These are phyloP conservation scores for Malachius bipustulatus DNA, from an alignment of 2,888 invertebrate genomes.

Conservation along the genomic window DNA sequence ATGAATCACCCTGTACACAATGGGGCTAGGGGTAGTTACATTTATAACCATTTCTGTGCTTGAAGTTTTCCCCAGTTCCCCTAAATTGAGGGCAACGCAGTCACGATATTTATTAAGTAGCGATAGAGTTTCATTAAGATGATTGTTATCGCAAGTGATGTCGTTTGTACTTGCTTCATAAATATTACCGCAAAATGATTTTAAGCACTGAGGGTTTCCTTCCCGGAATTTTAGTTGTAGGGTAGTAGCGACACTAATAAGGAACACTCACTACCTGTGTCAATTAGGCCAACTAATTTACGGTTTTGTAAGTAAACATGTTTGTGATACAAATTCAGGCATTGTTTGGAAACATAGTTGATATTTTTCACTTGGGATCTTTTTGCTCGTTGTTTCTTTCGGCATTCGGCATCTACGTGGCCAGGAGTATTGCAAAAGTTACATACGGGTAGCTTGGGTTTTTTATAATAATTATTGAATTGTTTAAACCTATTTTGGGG, in stretches of 20 bases:
- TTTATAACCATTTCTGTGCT: no score
- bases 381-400: not conserved
- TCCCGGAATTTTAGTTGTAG: not conserved
- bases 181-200: not conserved
- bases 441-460: not conserved
- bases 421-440: not conserved
- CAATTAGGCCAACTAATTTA: not conserved
- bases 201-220: conserved; percentile 1
- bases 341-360: not conserved
- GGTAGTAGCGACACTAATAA: not conserved
- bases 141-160: no score
- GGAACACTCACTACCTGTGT: conserved; percentile 1
- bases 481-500: conserved; percentile 1
- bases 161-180: not conserved
- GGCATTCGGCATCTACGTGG: not conserved
- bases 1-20: no score
- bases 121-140: no score
- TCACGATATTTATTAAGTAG: no score
- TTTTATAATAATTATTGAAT: not conserved
- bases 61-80: no score
- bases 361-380: not conserved
- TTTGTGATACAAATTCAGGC: conserved; percentile 2
- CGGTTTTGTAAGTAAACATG: not conserved
- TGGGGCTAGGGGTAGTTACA: no score
- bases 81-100: no score